Conservation (phyloP, 2,888 invertebrate species). For the Thecocarcelia acutangulata region DNA sequence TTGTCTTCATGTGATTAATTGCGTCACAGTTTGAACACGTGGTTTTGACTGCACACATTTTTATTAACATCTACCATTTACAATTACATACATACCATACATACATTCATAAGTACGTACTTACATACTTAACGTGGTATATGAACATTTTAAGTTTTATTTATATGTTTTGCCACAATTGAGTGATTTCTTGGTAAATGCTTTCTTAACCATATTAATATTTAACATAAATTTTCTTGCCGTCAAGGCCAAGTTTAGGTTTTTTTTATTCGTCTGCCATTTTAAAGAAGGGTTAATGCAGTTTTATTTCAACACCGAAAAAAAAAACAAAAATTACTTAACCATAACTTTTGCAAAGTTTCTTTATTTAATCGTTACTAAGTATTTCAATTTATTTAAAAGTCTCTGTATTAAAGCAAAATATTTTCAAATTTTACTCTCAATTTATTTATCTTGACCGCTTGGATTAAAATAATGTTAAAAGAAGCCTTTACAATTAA, state of each 20-base stretch:
- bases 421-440: no score
- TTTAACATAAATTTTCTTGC: slow-evolving; percentile 7
- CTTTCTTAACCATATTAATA: slow-evolving; percentile 11
- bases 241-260: slow-evolving; percentile 66
- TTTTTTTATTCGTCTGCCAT: not conserved
- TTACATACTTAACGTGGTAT: not conserved
- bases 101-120: not conserved
- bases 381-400: slow-evolving; percentile 2
- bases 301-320: slow-evolving; percentile 28
- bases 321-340: slow-evolving; percentile 45
- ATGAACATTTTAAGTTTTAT: no score
- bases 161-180: slow-evolving; percentile 58
- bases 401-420: no score
- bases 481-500: no score
- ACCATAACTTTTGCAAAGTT: slow-evolving; percentile 53
- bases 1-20: no score
- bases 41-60: no score
- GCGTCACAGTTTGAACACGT: no score
- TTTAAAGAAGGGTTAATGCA: slow-evolving; percentile 52
- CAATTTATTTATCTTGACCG: no score
- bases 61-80: no score
- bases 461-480: no score
- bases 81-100: not conserved
- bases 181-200: slow-evolving; percentile 56
- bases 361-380: slow-evolving; percentile 3